Evolutionary conservation across 2,888 invertebrate genomes (phyloP).

Genomic region (Sipha maydis): DNA sequence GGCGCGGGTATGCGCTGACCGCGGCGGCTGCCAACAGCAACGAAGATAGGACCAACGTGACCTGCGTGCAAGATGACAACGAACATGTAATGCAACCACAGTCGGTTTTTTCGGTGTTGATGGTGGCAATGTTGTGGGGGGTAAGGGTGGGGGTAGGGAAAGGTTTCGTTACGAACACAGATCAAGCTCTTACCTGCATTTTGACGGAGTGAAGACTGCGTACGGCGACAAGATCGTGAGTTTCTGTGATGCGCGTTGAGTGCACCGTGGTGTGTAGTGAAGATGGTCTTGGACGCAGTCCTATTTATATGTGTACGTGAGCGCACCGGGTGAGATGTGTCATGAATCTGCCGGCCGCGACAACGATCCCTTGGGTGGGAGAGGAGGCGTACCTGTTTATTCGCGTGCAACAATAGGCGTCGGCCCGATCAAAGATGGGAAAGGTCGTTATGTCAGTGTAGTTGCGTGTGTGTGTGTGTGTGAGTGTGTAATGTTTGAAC

Average conservation of each 20-base stretch:
- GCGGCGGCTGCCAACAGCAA: constrained; percentile 65
- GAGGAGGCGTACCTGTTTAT: constrained; percentile 42
- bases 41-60: constrained; percentile 28
- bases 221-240: not conserved
- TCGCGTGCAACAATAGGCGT: constrained; percentile 21
- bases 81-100: no score
- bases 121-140: no score
- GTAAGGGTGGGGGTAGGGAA: no score
- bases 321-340: no score
- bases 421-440: not conserved
- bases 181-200: constrained; percentile 42
- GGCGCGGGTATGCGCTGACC: constrained; percentile 66
- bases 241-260: not conserved
- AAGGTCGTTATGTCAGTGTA: constrained; percentile 20
- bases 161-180: not conserved
- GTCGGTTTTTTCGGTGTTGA: no score
- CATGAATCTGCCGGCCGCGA: not conserved
- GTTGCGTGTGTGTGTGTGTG: no score
- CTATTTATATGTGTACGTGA: constrained; percentile 22
- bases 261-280: not conserved
- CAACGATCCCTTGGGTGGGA: not conserved
- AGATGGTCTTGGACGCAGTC: not conserved
- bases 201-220: not conserved
- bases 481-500: no score
- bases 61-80: not conserved